Base-by-base conservation (phyloP, 2,888 invertebrate species). In the Erebia palarica region DNA sequence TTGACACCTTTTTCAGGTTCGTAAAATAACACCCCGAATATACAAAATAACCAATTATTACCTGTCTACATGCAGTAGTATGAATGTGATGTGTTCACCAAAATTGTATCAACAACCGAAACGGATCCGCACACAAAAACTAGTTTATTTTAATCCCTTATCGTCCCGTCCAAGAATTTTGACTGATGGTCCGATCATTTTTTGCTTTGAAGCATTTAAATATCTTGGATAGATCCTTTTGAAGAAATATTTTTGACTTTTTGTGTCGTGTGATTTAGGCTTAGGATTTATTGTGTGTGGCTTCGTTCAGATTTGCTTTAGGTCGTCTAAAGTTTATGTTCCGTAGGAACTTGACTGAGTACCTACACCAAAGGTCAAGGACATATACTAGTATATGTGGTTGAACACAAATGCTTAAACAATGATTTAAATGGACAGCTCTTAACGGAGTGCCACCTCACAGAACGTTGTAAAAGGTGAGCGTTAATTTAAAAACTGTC, bases 171-270 rank as follows among this genome's bases (percentile, higher is more conserved):
- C 67, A 51, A 47, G 60, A 72, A 65, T 69, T 72, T 72, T 69
- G 69, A 72, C 65, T 65, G 72, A 69, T 69, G 57, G 65, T 36
- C 59, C 47, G 58, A 61, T 65, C 57, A 1, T 69, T 72, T 72
- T 65, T 44, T 67, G 67, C 59, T 67, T 60, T 14, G 67, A 60
- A 36, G 60, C 42, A 69, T 72, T 72, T 61, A 49, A 66, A 72
- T 69, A 42, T 69, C 69, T 61, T 57, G 44, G 55, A 72, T 69
- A 60, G 67, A 59, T 59, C 51, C 59, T 67, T 67, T 67, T 58
- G 44, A 60, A 44, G 27, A 60, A 67, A 59, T 21, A 44, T 59
- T 67, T 58, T 66, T 44, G 44, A 57, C n/a, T 66, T 66, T 66
- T 57, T 58, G 44, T 66, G 10, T 55, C 9, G 18, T 51, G 51